Evolutionary conservation across 1,140 invertebrate genomes (phyloP).

Genomic region (Lasioglossum baleicum): DNA sequence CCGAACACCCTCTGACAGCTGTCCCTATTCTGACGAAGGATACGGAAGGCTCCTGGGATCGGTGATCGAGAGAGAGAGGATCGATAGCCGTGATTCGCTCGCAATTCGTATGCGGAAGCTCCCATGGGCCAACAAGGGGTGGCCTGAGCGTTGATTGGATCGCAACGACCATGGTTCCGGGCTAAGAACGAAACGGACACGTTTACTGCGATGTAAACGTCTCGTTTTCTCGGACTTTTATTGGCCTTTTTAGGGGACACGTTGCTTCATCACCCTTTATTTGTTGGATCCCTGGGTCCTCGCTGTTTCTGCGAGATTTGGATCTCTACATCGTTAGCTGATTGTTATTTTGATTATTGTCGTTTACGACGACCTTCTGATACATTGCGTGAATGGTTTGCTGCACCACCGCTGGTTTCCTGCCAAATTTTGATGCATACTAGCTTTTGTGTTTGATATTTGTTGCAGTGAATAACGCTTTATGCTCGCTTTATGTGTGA

Average conservation of each 20-base stretch:
- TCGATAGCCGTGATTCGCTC: not conserved
- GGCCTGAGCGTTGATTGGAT: conserved; percentile 17
- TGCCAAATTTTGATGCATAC: no score
- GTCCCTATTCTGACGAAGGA: not conserved
- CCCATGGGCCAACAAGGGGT: not conserved
- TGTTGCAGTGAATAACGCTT: no score
- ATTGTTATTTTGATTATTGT: no score
- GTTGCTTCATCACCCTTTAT: not conserved
- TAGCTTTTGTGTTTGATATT: no score
- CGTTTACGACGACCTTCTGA: no score
- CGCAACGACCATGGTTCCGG: not conserved
- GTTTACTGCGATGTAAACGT: not conserved
- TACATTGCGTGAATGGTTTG: no score
- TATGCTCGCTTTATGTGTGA: no score
- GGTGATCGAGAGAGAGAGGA: not conserved
- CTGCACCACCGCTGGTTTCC: no score
- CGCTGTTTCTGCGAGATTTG: no score
- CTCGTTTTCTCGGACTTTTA: conserved; percentile 12
- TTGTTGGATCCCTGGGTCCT: no score
- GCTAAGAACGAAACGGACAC: not conserved
- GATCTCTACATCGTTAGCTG: no score
- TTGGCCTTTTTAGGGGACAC: not conserved
- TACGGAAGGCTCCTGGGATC: not conserved
- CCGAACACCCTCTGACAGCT: not conserved
- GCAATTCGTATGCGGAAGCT: not conserved